Conservation (phyloP, 2,113 vertebrate genomes). For the Panthera tigris region DNA sequence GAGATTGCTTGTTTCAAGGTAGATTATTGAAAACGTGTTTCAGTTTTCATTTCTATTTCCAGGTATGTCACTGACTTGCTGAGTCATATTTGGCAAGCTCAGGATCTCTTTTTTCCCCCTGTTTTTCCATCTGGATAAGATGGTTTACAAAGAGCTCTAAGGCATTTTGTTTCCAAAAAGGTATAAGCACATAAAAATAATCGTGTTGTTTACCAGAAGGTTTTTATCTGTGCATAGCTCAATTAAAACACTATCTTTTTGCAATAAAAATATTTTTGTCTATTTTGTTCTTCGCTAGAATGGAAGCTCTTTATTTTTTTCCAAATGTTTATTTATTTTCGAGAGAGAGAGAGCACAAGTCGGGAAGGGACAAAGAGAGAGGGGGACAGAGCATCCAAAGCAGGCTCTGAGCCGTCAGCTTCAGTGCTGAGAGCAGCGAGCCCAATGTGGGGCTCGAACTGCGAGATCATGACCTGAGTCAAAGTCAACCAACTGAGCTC, state of each 20-base stretch:
- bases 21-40: constrained; percentile 26
- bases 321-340: no score
- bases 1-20: constrained; percentile 15
- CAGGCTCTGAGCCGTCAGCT: no score
- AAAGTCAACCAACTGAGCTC: no score
- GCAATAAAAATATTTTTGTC: constrained; percentile 40
- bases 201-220: neutral
- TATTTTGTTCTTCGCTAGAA: constrained; percentile 38
- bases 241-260: constrained; percentile 38
- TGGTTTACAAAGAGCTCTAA: constrained; percentile 29
- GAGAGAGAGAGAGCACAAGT: no score
- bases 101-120: neutral
- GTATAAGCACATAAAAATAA: constrained; percentile 5
- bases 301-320: neutral
- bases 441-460: no score
- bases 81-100: constrained; percentile 67
- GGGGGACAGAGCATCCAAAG: no score
- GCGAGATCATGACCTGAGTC: no score
- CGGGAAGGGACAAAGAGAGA: no score
- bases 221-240: constrained; percentile 20
- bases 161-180: constrained; percentile 49
- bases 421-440: no score
- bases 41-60: constrained; percentile 48
- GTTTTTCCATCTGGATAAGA: constrained; percentile 26
- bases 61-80: constrained; percentile 59